Evolutionary conservation across 2,797 vertebrate genomes (phyloP).

Genomic region (Phylloscopus collybita): DNA sequence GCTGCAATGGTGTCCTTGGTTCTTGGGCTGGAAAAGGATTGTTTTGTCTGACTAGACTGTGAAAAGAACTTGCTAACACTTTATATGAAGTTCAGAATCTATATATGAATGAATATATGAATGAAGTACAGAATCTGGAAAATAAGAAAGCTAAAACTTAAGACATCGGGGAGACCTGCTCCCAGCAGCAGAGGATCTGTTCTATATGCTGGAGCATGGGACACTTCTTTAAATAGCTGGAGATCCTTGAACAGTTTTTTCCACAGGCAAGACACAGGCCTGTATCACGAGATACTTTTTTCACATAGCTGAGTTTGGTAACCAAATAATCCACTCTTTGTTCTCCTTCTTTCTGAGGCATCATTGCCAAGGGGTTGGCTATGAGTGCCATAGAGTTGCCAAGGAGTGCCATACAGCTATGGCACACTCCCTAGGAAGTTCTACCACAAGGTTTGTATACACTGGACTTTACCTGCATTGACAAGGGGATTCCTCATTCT

Average conservation of each 20-base stretch:
- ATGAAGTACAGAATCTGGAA: neutral
- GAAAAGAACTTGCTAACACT: neutral
- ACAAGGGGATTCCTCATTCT: neutral
- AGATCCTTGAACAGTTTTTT: neutral
- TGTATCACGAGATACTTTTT: neutral
- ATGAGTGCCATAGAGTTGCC: neutral
- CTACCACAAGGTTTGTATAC: rapidly evolving
- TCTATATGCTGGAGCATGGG: neutral
- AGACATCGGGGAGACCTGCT: too few relatives aligned
- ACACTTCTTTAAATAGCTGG: neutral
- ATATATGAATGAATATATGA: too few relatives aligned
- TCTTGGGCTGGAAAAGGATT: neutral
- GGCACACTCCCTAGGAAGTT: rapidly evolving
- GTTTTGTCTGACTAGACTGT: neutral
- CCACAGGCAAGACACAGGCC: rapidly evolving
- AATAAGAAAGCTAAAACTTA: neutral
- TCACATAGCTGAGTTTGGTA: neutral
- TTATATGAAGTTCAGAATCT: neutral
- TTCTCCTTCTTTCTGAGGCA: neutral
- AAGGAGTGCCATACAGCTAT: neutral
- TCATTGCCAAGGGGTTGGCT: neutral
- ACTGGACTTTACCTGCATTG: neutral
- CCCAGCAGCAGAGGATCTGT: neutral
- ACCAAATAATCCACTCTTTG: neutral
- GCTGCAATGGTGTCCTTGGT: rapidly evolving